Base-by-base conservation (phyloP, 1,140 invertebrate genomes). In the Dinoponera quadriceps region DNA sequence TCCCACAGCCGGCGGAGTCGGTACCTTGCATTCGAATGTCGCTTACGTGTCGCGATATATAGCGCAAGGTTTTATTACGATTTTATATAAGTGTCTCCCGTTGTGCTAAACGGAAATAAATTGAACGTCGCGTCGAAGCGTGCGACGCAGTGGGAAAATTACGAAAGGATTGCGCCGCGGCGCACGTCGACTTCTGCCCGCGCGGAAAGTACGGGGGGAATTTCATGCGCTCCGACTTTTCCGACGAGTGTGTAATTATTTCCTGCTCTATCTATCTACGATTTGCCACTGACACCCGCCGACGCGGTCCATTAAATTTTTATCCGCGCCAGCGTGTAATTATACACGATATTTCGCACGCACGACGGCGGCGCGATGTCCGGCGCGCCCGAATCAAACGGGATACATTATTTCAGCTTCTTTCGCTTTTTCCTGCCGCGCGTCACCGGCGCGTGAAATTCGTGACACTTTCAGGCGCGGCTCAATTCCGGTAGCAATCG, bases 191-290 rank as follows among this genome's bases (percentile, higher is more conserved):
- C 4, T 63, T 13, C n/a, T 20, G 29, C 13, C 60, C 29, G 25
- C 44, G 9, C 48, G 22, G 65, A 75, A 65, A 44, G 14, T 9
- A 63, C 25, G 27, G 0, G 1, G 27, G 16, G 44, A 33, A 33
- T 75, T 25, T 65, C 25, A 27, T 25, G 25, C 44, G 22, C 27
- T 75, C 48, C 0, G 14, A 49, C 33, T 65, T 11, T 13, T 11
- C 3, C 51, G n/a, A 14, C 44, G 20, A 48, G n/a, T 16, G 14
- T 65, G 65, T 65, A 65, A 75, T 75, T 25, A 75, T 33, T 51
- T 75, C 20, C 16, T 18, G 14, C 27, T 51, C 16, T 18, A 51
- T 54, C 44, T 29, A 9, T 11, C 38, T n/a, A 1, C 33, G 65
- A 65, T 75, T 51, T 38, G 27, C n/a, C 11, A 33, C 18, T 20